Base-by-base conservation (phyloP, 2,113 vertebrate genomes). In the Microtus ochrogaster region DNA sequence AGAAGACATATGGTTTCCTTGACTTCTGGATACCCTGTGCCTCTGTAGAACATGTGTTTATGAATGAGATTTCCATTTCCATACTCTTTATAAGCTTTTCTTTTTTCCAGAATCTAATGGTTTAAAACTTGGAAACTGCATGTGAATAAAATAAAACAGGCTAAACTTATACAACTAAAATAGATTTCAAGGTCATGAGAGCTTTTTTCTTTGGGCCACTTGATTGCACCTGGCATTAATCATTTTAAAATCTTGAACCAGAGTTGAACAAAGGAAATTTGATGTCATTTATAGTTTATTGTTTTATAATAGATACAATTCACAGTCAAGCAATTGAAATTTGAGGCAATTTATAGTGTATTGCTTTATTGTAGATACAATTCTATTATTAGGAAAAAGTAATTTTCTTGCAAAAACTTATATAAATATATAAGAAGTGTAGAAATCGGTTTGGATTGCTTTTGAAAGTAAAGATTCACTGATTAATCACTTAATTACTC, bases 1-100 rank as follows among this genome's bases (percentile, higher is more conserved):
- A 65, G 93, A 92, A 87, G 90, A 78, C 84, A 93, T 96, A 92
- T 98, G 97, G 95, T 94, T 96, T 91, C 68, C 82, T 97, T 68
- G 96, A 97, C 72, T 96, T 77, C 55, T 97, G 66, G 76, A 98
- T 97, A 97, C 72, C 24, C 49, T 12, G 77, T 70, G 58, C 63
- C 44, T 92, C 96, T 74, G 94, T 92, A 92, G 92, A 96, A 39
- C 49, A 96, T 95, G 74, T 96, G 77, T 22, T 97, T 76, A 87
- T 95, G 96, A 91, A 97, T 66, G 87, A 41, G 30, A 63, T 33
- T 81, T 97, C 74, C 70, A 81, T 94, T 83, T 77, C 55, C 26
- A 63, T 30, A 91, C 58, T 92, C 28, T 78, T 76, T 49, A 72
- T 39, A 63, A 24, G 92, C 90, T 91, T 16, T 14, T 74, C 30